Percentiles rank a stretch among this genome's conserved stretches.
phyloP scores from a whole-genome alignment of 2,113 vertebrate species.

The Microtus montanus region DNA sequence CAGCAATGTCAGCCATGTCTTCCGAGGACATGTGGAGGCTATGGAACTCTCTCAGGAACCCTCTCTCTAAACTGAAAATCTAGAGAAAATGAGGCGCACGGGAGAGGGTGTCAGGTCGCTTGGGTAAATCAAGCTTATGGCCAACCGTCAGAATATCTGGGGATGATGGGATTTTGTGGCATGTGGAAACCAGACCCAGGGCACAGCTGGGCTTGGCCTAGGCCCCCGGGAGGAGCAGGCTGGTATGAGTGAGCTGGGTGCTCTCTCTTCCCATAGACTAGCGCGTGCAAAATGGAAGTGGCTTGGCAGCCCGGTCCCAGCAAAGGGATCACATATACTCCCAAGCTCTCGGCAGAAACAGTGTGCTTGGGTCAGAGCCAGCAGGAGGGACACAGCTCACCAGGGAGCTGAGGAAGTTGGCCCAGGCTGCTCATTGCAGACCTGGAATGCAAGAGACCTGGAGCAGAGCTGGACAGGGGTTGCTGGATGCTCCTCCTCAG shows the following conservation, averaged over 20 bases:
- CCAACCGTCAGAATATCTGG: not conserved
- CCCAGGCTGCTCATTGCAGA: not conserved
- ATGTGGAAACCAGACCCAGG: not conserved
- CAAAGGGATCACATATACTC: not conserved
- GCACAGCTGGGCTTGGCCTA: not conserved
- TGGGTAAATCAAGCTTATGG: not conserved
- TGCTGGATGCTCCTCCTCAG: not conserved
- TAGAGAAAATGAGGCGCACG: rapidly evolving
- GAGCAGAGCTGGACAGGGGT: not conserved
- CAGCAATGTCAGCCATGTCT: not conserved
- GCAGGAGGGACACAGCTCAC: not conserved
- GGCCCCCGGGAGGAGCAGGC: not conserved
- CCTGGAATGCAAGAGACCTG: not conserved
- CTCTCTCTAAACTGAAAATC: not conserved
- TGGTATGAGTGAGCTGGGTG: not conserved
- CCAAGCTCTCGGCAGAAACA: not conserved
- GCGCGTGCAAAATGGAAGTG: not conserved
- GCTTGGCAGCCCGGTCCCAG: not conserved
- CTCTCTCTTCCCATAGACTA: not conserved
- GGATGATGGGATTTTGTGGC: not conserved
- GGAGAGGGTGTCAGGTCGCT: not conserved
- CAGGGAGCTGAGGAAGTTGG: not conserved
- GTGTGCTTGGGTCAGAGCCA: not conserved
- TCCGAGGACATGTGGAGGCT: not conserved
- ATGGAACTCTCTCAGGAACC: not conserved